Evolutionary conservation across 2,888 invertebrate genomes (phyloP), one percentile per base, ranked within the genome.

Genomic region (Napeogenes inachia): DNA sequence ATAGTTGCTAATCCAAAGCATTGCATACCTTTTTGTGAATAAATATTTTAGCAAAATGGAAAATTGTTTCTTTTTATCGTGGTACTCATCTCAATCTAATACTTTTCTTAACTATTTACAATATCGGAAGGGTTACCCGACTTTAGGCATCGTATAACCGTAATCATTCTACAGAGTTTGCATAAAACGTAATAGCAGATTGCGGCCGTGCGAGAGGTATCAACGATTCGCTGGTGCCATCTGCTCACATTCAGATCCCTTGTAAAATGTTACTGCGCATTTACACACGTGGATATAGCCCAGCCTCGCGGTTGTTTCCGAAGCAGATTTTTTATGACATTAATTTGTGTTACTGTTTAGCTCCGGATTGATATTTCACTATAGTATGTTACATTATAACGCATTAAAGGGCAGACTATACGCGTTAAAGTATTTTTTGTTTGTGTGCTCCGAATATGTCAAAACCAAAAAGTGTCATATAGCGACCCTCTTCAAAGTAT

Each of bases 211-310:
- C 74, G 77, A 81, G 79, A 81, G 81, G 82, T 79, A 77, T 78
- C 80, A 81, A 79, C 85, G 83, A 84, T 84, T 84, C 86, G 76
- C 80, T 84, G 82, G 83, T 84, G 82, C 89, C 89, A 89, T 89
- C 87, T 87, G 89, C 87, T 83, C 85, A 82, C 87, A 87, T 89
- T 86, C 81, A 82, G 86, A 87, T 86, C 87, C 88, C 87, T 86
- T 89, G 87, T 89, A 89, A 89, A 89, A 89, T 87, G 89, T 89
- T 85, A 88, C 85, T 84, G 85, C 88, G 80, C 84, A 86, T 88
- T 88, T 88, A 85, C 85, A 84, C 88, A 87, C 87, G 82, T 86
- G 88, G 80, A 83, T 85, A 84, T 75, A 82, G 76, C 71, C 75
- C 74, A 77, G 80, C 78, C 79, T 79, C 79, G 82, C 76, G 82